Percentiles rank a stretch among this genome's conserved stretches.
phyloP scores from a whole-genome alignment of 1,140 invertebrate genomes.

The Geopemphigus sp. region DNA sequence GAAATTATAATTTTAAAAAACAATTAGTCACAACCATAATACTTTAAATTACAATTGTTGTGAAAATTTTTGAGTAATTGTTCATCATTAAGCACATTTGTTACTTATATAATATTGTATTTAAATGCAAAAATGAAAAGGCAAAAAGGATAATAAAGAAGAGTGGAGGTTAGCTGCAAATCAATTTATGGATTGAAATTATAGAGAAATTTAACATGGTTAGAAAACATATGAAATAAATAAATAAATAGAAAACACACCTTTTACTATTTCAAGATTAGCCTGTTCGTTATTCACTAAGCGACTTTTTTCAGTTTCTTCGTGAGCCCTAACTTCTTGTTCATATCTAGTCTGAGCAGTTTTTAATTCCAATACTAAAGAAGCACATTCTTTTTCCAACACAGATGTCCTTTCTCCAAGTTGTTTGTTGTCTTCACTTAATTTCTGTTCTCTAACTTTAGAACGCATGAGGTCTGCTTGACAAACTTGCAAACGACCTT shows the following conservation, averaged over 20 bases:
- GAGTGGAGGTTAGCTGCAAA: too few species aligned
- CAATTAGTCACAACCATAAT: too few species aligned
- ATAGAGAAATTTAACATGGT: too few species aligned
- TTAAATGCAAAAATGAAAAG: too few species aligned
- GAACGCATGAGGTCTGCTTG: conserved; percentile 75
- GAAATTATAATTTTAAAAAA: too few species aligned
- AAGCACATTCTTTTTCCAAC: conserved; percentile 85
- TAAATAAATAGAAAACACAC: conserved; percentile 59
- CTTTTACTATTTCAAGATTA: conserved; percentile 85
- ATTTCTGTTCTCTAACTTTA: conserved; percentile 68
- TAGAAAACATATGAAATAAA: too few species aligned
- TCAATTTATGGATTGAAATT: too few species aligned
- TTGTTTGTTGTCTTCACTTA: conserved; percentile 72
- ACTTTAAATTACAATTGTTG: too few species aligned
- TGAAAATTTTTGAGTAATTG: too few species aligned
- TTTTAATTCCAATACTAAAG: conserved; percentile 82
- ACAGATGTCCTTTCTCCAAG: conserved; percentile 76
- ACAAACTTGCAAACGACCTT: conserved; percentile 60
- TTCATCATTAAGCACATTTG: too few species aligned
- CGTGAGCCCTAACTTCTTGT: conserved; percentile 83
- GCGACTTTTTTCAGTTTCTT: conserved; percentile 81
- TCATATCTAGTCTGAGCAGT: conserved; percentile 82
- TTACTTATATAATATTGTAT: too few species aligned
- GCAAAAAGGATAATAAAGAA: too few species aligned
- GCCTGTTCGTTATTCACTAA: conserved; percentile 85